A percentile compares a stretch with the other conserved stretches of the same genome.
These are phyloP conservation scores for Gymnogyps californianus DNA, from an alignment of 2,113 vertebrate genomes.

Conservation along the genomic window DNA sequence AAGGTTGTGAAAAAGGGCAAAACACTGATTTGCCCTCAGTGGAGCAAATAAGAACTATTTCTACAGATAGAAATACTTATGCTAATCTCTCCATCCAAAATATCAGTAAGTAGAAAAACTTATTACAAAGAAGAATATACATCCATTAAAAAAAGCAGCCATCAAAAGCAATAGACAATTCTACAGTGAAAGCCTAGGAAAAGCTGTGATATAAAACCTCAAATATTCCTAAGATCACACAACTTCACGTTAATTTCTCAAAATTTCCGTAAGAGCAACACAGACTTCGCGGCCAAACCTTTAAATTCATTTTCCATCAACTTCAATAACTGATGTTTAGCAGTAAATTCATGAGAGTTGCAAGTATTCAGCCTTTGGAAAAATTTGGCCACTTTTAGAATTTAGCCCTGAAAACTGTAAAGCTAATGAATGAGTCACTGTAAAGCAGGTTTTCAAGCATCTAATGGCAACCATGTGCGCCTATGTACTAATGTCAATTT, in stretches of 20 bases:
- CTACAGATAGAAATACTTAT: neutral
- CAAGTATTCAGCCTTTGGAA: neutral
- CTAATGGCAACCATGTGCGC: neutral
- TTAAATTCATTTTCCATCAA: slow-evolving; percentile 26
- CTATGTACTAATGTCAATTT: neutral
- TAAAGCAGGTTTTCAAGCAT: neutral
- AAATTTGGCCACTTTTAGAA: neutral
- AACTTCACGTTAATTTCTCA: neutral
- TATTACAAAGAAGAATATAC: neutral
- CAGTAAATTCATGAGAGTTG: slow-evolving; percentile 15
- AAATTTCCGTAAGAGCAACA: neutral
- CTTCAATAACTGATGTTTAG: slow-evolving; percentile 13
- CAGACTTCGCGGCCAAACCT: neutral
- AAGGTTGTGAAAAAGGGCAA: neutral
- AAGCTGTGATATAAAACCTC: neutral
- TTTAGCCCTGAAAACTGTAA: neutral
- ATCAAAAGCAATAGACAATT: neutral
- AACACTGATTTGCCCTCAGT: neutral
- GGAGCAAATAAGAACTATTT: neutral
- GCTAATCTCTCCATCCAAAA: neutral
- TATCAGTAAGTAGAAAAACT: neutral
- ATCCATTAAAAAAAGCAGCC: neutral
- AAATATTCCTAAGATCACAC: neutral
- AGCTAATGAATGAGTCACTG: neutral
- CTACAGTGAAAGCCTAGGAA: neutral